Base-by-base conservation (phyloP, 1,140 invertebrate genomes). In the Drosophila athabasca region DNA sequence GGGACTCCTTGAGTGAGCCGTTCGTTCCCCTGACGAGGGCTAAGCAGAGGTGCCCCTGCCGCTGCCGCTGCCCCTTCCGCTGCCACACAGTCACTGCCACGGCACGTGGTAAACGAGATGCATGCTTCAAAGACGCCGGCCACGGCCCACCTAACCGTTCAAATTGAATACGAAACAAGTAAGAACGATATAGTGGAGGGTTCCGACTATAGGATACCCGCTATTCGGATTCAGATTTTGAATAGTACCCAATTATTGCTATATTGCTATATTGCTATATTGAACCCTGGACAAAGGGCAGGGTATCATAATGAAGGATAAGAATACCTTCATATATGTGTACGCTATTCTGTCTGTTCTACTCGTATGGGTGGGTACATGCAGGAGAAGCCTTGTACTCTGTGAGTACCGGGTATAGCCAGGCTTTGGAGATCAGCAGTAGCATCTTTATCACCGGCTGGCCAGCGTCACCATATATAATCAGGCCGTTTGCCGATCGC, bases 61-160 rank as follows among this genome's bases (percentile, higher is more conserved):
- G 3, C 19, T 39, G 79, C 70, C 76, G 71, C 62, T 51, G 49
- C 49, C 13, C 1, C 19, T 39, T 79, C 70, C 76, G 71, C 62
- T 69, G 82, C 82, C 24, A 26, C 24, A 13, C 49, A 15, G 49
- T 24, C 13, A n/a, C 19, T 39, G 79, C 70, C 76, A 75, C 65
- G 78, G 82, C 82, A 85, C 82, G 82, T 85, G 82, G 82, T 87
- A 87, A 78, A 87, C 82, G 74, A 81, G 82, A 78, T 87, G 74
- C 76, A 66, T 61, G 80, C 82, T 81, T 85, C 82, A 85, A 85
- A 85, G 82, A 82, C 82, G 78, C 82, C 82, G 82, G 74, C 82
- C 70, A 85, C 82, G 60, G 62, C 82, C 81, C 81, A 85, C 82
- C 81, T 85, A 81, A 85, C 78, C 62, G 67, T 66, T 64, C 62